Percentiles rank a stretch among this genome's conserved stretches.
Evolutionary conservation across 2,797 vertebrate species (phyloP).

Genomic region (Apodemus agrarius): DNA sequence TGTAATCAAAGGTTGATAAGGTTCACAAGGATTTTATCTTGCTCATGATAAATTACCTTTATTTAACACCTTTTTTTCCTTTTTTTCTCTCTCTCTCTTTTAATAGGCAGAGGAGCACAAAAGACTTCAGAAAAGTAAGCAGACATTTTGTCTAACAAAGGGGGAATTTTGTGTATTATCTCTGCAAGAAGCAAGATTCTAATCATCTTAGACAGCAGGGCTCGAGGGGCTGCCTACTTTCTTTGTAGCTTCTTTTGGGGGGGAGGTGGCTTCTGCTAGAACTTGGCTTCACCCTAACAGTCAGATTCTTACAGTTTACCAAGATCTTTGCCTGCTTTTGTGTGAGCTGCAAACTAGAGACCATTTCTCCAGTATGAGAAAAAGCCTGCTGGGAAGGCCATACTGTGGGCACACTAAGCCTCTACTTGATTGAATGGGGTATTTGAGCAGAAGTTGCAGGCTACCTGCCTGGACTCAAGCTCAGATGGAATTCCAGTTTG

Average conservation of each 20-base stretch:
- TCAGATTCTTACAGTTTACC: background rate
- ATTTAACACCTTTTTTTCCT: slow-evolving; percentile 39
- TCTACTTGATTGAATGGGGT: background rate
- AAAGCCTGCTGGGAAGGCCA: background rate
- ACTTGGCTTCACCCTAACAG: background rate
- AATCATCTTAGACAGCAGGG: background rate
- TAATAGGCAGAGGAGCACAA: slow-evolving; percentile 81
- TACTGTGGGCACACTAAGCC: background rate
- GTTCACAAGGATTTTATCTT: slow-evolving; percentile 70
- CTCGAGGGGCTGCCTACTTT: background rate
- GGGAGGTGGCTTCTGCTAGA: background rate
- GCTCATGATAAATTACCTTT: slow-evolving; percentile 53
- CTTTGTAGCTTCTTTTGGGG: background rate
- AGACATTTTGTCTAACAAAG: slow-evolving; percentile 11
- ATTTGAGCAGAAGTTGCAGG: background rate
- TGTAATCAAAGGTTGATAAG: slow-evolving; percentile 69
- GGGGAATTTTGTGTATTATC: background rate
- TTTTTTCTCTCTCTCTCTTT: slow-evolving; percentile 55
- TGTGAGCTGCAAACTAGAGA: background rate
- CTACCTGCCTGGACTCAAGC: background rate
- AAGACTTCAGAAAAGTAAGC: slow-evolving; percentile 83
- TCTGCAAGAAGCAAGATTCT: background rate
- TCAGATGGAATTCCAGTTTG: background rate
- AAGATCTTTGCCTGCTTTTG: background rate
- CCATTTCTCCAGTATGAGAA: background rate